A percentile compares a stretch with the other conserved stretches of the same genome.
Conservation (phyloP, 2,888 invertebrate species). For the Caenorhabditis afra region DNA sequence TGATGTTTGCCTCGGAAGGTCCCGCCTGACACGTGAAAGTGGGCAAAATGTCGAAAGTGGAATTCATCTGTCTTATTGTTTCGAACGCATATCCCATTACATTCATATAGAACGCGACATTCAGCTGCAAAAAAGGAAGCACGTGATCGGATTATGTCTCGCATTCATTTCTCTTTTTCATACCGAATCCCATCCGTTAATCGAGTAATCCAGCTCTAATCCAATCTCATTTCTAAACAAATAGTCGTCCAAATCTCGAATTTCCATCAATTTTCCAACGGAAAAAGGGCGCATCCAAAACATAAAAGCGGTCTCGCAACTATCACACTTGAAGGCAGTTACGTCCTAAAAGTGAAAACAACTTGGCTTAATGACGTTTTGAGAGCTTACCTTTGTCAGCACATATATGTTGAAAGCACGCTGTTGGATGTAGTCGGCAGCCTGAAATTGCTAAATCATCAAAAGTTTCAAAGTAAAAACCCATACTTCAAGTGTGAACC, state of each 20-base stretch:
- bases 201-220: constrained; percentile 68
- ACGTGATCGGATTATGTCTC: too few species aligned
- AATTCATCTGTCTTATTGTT: constrained; percentile 47
- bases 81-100: constrained; percentile 65
- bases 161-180: constrained; percentile 6
- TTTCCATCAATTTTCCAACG: constrained; percentile 62
- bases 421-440: constrained; percentile 47
- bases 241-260: constrained; percentile 72
- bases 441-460: constrained; percentile 13
- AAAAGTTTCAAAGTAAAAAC: not conserved
- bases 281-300: constrained; percentile 74
- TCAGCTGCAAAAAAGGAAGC: constrained; percentile 62
- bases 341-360: constrained; percentile 68
- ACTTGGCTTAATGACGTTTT: constrained; percentile 4
- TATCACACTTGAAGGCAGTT: constrained; percentile 76
- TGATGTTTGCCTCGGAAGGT: constrained; percentile 52
- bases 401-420: constrained; percentile 58
- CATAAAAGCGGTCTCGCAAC: constrained; percentile 70
- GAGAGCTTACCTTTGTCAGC: constrained; percentile 62
- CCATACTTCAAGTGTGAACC: constrained; percentile 66
- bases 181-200: constrained; percentile 73
- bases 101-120: constrained; percentile 69
- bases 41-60: constrained; percentile 50
- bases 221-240: constrained; percentile 74
- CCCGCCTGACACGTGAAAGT: constrained; percentile 51